Conservation (phyloP, 2,888 invertebrate genomes). For the Archips crataeganus region DNA sequence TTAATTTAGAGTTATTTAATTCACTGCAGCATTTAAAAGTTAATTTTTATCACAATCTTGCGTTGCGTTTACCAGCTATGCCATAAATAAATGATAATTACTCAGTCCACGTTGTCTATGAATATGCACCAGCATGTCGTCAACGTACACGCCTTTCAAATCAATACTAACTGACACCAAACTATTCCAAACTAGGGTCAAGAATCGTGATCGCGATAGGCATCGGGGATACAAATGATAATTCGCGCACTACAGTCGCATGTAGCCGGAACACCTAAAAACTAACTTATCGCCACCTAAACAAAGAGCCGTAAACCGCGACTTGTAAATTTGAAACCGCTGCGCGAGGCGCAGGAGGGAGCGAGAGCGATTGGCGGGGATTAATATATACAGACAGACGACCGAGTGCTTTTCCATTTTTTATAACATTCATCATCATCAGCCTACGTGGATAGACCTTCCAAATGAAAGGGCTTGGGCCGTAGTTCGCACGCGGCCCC, state of each 20-base stretch:
- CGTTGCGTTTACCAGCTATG: background rate
- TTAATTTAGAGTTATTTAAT: too few species aligned
- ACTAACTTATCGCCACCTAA: conserved; percentile 77
- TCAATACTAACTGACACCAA: conserved; percentile 28
- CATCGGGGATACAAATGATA: conserved; percentile 40
- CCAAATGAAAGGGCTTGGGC: too few species aligned
- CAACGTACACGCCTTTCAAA: conserved; percentile 23
- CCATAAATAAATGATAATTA: background rate
- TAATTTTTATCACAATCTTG: too few species aligned
- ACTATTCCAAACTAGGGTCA: conserved; percentile 40
- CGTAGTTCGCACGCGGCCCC: too few species aligned
- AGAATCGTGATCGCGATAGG: conserved; percentile 35
- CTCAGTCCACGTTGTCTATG: background rate
- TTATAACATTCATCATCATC: too few species aligned
- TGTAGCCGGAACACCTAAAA: conserved; percentile 62
- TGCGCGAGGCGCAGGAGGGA: conserved; percentile 50
- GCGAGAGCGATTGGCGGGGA: conserved; percentile 46
- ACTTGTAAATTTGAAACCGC: conserved; percentile 69
- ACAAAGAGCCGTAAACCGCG: conserved; percentile 75
- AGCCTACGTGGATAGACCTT: too few species aligned
- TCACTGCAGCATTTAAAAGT: too few species aligned
- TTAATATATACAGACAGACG: too few species aligned
- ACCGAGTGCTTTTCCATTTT: too few species aligned
- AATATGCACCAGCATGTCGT: conserved; percentile 2
- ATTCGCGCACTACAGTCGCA: conserved; percentile 40